A percentile compares a stretch with the other conserved stretches of the same genome.
These are phyloP conservation scores for Sceloporus undulatus DNA, from an alignment of 2,113 vertebrate genomes.

Conservation along the genomic window DNA sequence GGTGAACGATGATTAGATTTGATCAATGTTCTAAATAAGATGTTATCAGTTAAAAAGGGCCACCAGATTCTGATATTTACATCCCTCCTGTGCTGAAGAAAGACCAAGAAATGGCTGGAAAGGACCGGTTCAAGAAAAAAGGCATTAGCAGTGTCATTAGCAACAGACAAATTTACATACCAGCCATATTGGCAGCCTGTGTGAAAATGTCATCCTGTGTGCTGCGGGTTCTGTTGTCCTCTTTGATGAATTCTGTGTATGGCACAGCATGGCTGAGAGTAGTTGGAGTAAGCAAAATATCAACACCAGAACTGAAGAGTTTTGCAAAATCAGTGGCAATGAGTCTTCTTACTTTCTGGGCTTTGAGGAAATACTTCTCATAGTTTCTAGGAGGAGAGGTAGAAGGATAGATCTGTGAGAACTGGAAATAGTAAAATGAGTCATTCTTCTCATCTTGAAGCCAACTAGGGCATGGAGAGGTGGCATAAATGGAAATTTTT, in stretches of 20 bases:
- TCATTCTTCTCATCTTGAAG: not conserved
- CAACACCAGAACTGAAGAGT: constrained; percentile 86
- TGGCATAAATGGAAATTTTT: constrained; percentile 10
- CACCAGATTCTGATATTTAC: not conserved
- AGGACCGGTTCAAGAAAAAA: not conserved
- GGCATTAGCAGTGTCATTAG: not conserved
- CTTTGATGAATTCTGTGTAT: constrained; percentile 86
- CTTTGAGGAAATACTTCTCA: constrained; percentile 91
- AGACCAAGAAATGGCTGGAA: not conserved
- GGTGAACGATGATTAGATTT: not conserved
- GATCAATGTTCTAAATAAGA: not conserved
- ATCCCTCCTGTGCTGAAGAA: not conserved
- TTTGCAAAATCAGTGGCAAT: constrained; percentile 88
- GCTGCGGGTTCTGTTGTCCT: constrained; percentile 95
- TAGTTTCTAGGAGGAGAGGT: constrained; percentile 84
- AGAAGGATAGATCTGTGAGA: not conserved
- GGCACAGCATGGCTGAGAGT: constrained; percentile 85
- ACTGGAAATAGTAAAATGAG: not conserved
- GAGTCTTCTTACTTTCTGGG: constrained; percentile 93
- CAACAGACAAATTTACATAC: constrained; percentile 70
- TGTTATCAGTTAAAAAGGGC: not conserved
- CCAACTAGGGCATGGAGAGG: not conserved
- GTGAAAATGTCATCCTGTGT: constrained; percentile 92
- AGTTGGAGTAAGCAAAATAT: constrained; percentile 93
- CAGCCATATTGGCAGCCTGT: constrained; percentile 94